Evolutionary conservation across 1,140 invertebrate species (phyloP).

Genomic region (Carposina sasakii): DNA sequence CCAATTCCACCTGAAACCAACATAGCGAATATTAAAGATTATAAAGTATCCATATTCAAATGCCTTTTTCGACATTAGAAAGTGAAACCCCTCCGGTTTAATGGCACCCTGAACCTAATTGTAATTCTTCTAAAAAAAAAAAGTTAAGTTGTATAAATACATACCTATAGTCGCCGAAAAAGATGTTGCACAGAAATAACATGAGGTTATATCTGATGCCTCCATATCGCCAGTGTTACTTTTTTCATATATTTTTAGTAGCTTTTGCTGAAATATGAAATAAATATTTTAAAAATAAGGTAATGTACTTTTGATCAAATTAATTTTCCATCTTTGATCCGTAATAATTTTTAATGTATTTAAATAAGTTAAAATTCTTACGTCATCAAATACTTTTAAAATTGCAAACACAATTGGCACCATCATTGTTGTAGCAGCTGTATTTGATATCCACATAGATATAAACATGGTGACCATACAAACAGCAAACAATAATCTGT

Average conservation of each 20-base stretch:
- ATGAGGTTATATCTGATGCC: slow-evolving; percentile 75
- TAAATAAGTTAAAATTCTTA: slow-evolving; percentile 55
- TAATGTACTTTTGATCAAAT: too few species aligned
- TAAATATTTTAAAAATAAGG: background rate
- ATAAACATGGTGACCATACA: slow-evolving; percentile 81
- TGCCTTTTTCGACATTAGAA: too few species aligned
- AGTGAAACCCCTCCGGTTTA: too few species aligned
- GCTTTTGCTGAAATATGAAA: slow-evolving; percentile 40
- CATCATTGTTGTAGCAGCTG: slow-evolving; percentile 87
- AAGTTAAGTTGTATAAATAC: too few species aligned
- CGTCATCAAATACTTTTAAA: slow-evolving; percentile 77
- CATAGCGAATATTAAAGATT: slow-evolving; percentile 74
- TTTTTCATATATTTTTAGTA: slow-evolving; percentile 39
- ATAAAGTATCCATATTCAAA: too few species aligned
- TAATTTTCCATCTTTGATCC: too few species aligned
- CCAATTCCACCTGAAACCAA: slow-evolving; percentile 85
- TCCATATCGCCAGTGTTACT: slow-evolving; percentile 28
- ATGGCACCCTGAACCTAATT: too few species aligned
- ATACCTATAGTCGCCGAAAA: slow-evolving; percentile 80
- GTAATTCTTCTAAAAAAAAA: too few species aligned
- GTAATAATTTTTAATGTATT: too few species aligned
- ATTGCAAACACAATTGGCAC: slow-evolving; percentile 84
- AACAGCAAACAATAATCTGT: slow-evolving; percentile 79
- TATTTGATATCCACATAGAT: slow-evolving; percentile 89
- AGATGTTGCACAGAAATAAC: slow-evolving; percentile 81